Conservation (phyloP, 2,888 invertebrate species). For the Drosophila longiperda region DNA sequence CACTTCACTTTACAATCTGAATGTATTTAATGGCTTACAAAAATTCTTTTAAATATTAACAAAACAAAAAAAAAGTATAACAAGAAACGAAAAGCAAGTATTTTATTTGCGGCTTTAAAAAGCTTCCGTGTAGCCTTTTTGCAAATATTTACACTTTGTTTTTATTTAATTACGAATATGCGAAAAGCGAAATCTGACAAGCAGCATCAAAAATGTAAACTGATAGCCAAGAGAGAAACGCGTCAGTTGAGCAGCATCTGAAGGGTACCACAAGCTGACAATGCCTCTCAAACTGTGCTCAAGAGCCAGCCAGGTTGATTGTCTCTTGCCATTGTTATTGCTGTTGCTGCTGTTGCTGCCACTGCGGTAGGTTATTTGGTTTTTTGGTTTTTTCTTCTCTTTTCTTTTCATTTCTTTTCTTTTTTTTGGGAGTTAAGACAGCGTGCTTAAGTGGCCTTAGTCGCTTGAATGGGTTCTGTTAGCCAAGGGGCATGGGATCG, state of each 20-base stretch:
- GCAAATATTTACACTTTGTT: constrained; percentile 78
- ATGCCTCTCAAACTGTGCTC: constrained; percentile 66
- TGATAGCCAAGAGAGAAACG: constrained; percentile 60
- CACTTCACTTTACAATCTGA: constrained; percentile 71
- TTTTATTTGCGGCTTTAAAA: constrained; percentile 55
- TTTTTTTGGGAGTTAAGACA: constrained; percentile 34
- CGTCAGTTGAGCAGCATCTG: constrained; percentile 32
- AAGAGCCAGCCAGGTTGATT: constrained; percentile 50
- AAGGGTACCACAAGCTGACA: constrained; percentile 55
- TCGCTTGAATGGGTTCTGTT: constrained; percentile 24
- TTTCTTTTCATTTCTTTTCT: constrained; percentile 13
- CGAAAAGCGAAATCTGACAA: constrained; percentile 39
- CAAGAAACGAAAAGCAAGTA: constrained; percentile 32
- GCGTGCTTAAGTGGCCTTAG: constrained; percentile 76
- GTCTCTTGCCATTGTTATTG: constrained; percentile 28
- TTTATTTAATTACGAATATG: constrained; percentile 62
- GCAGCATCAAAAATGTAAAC: constrained; percentile 63
- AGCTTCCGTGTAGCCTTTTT: constrained; percentile 77
- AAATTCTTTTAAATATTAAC: constrained; percentile 47
- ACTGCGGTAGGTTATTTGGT: constrained; percentile 75
- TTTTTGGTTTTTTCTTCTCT: constrained; percentile 46
- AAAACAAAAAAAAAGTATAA: neutral
- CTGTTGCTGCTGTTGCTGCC: constrained; percentile 28
- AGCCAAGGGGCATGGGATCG: constrained; percentile 4
- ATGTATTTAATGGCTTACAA: constrained; percentile 58